Evolutionary conservation across 2,888 invertebrate species (phyloP), one percentile per base, ranked within the genome.

Genomic region (Heliconius erato): DNA sequence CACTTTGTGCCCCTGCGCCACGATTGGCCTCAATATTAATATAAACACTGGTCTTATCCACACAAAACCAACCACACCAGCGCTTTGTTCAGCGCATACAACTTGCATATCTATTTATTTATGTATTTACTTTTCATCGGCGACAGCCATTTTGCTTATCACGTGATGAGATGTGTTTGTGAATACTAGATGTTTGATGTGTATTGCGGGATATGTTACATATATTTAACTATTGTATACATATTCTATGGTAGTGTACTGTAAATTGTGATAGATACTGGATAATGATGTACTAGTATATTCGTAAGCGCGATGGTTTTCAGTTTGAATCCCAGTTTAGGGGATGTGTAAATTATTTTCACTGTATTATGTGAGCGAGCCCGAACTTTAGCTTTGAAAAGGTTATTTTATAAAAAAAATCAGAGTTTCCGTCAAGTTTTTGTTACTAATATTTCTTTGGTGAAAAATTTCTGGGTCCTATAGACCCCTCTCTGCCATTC

Each of bases 101-200:
- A 89, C 88, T 86, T 88, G 88, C 89, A 88, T 89, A 89, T 90
- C 89, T 92, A 93, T 94, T 90, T 94, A 94, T 94, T 93, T 94
- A 93, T 92, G 90, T 94, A 93, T 92, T 91, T 90, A 92, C 92
- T 91, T 92, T 91, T 90, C 92, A 93, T 93, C 90, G 94, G 93
- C 89, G 93, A 92, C 93, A 92, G 91, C 92, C 92, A 92, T 93
- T 93, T 92, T 91, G 93, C 93, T 94, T 94, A 94, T 94, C 88
- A 88, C 86, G 85, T 86, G 88, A 89, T 89, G 89, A 86, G 87
- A 89, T 89, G 89, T 91, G 92, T 90, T 89, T 91, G 89, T 84
- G 86, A 86, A 86, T 84, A 83, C 78, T 74, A 83, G 80, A 82
- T 81, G 80, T 79, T 83, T 79, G 80, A 82, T 81, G 82, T 79